Percentiles rank a stretch among this genome's conserved stretches.
phyloP scores from a whole-genome alignment of 2,113 vertebrate species.

The Lontra canadensis region DNA sequence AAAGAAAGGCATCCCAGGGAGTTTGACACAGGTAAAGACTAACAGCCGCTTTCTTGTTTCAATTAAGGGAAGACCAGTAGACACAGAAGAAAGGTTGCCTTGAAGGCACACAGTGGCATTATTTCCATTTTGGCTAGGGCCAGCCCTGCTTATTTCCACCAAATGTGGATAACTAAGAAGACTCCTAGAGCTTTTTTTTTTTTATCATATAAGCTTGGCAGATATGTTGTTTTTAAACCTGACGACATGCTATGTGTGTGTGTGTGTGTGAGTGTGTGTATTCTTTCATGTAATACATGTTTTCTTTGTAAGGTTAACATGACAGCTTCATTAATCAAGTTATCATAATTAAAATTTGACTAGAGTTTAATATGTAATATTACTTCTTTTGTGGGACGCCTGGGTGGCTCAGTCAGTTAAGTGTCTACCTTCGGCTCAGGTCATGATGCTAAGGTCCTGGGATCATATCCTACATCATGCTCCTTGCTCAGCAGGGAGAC shows the following conservation, averaged over 20 bases:
- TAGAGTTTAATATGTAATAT: background rate
- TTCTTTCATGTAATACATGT: background rate
- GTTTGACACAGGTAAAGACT: background rate
- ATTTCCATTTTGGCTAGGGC: background rate
- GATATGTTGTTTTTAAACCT: background rate
- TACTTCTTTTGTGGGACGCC: background rate
- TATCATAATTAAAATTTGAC: conserved; percentile 37
- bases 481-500: too few relatives aligned
- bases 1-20: background rate
- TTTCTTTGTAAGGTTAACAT: background rate
- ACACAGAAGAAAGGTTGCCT: background rate
- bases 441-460: too few relatives aligned
- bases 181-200: background rate
- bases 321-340: background rate
- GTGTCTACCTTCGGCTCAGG: too few relatives aligned
- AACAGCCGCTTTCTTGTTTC: background rate
- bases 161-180: background rate
- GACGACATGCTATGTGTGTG: background rate
- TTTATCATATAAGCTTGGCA: background rate
- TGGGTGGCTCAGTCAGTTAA: too few relatives aligned
- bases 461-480: too few relatives aligned
- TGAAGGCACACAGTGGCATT: background rate
- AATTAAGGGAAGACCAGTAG: background rate
- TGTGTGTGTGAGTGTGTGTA: too few relatives aligned
- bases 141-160: background rate